Conservation (phyloP, 2,888 invertebrate genomes). For the Octonoba sinensis region DNA sequence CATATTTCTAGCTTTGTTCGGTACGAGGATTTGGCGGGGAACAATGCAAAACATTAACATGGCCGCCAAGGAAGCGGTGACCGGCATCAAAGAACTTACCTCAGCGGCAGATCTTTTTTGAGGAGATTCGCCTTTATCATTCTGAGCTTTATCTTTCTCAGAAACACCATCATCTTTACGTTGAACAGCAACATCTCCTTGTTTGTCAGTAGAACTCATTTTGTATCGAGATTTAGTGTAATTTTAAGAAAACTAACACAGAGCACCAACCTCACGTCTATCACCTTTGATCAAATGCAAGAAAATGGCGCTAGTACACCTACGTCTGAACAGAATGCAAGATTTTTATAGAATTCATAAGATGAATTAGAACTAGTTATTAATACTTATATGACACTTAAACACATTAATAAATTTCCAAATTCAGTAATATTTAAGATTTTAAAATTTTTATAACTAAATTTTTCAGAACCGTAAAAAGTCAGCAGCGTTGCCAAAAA, state of each 20-base stretch:
- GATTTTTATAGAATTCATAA: neutral
- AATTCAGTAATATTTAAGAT: neutral
- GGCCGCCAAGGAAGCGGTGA: slow-evolving; percentile 46
- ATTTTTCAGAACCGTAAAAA: neutral
- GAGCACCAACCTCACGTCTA: slow-evolving; percentile 8
- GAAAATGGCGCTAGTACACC: slow-evolving; percentile 43
- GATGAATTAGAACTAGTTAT: neutral
- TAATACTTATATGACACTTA: neutral
- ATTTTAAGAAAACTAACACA: neutral
- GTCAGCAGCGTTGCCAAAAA: too few relatives aligned
- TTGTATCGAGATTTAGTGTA: slow-evolving; percentile 5
- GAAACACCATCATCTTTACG: slow-evolving; percentile 41
- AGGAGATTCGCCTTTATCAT: slow-evolving; percentile 60
- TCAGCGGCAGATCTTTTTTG: slow-evolving; percentile 64
- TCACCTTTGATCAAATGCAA: slow-evolving; percentile 45
- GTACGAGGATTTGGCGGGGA: neutral
- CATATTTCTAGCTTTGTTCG: too few relatives aligned
- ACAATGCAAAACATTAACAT: slow-evolving; percentile 33
- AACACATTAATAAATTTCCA: neutral
- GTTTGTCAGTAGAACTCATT: slow-evolving; percentile 60
- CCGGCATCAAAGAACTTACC: slow-evolving; percentile 58
- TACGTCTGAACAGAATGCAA: neutral
- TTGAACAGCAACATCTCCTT: slow-evolving; percentile 55
- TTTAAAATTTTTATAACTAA: neutral
- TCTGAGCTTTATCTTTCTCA: slow-evolving; percentile 56